A percentile compares a stretch with the other conserved stretches of the same genome.
phyloP scores from a whole-genome alignment of 1,140 invertebrate genomes.

The Grapholita molesta region DNA sequence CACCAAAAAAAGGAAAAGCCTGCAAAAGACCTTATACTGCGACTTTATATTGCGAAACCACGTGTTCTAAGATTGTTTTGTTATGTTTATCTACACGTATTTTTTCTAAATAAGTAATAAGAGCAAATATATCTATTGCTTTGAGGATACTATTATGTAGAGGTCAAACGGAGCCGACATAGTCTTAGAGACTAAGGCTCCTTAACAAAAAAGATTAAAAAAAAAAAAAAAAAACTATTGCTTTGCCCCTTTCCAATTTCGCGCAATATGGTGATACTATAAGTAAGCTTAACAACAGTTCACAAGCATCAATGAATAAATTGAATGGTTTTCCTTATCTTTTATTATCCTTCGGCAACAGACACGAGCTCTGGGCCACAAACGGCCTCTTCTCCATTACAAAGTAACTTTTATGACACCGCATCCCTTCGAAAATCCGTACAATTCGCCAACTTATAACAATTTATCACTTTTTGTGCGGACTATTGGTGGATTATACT shows the following conservation, averaged over 20 bases:
- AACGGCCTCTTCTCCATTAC: neutral
- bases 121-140: no score
- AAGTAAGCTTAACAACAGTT: neutral
- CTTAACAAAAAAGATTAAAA: no score
- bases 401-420: constrained; percentile 11
- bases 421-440: neutral
- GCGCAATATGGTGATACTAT: neutral
- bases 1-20: no score
- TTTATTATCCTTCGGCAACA: neutral
- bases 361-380: neutral
- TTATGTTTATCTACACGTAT: no score
- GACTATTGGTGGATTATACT: neutral
- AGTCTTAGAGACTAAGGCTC: no score
- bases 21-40: no score
- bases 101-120: no score
- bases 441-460: neutral
- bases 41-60: no score
- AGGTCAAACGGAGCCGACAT: no score
- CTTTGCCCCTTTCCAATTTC: neutral
- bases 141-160: no score
- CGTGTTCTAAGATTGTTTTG: no score
- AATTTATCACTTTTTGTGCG: constrained; percentile 1
- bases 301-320: neutral
- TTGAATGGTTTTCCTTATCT: neutral
- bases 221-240: no score